Conservation (phyloP, 2,888 invertebrate genomes). For the Adelognathus sp. region DNA sequence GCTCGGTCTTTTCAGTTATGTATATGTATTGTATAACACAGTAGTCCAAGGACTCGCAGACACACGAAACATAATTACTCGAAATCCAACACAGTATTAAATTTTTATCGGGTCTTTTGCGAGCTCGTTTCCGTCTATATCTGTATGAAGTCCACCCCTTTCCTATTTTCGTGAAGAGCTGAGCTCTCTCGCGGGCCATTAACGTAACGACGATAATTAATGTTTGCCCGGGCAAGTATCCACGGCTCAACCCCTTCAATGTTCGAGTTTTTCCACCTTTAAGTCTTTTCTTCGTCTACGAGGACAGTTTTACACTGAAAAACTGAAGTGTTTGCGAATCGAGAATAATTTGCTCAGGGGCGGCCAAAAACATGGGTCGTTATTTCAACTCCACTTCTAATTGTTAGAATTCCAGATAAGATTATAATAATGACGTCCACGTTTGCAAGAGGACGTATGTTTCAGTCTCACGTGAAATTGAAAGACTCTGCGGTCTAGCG, state of each 20-base stretch:
- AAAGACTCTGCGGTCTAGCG: too few species aligned
- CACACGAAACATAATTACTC: conserved; percentile 76
- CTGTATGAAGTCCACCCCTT: not conserved
- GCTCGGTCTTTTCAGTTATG: not conserved
- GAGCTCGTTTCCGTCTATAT: not conserved
- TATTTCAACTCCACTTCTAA: too few species aligned
- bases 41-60: conserved; percentile 27
- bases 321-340: too few species aligned
- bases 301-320: too few species aligned
- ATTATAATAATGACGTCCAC: too few species aligned
- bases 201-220: conserved; percentile 70
- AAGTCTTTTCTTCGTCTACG: conserved; percentile 4
- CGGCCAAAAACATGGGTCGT: too few species aligned
- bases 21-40: conserved; percentile 2
- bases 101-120: conserved; percentile 69
- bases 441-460: too few species aligned
- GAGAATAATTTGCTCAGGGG: too few species aligned
- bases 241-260: conserved; percentile 5
- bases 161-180: too few species aligned
- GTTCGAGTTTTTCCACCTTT: not conserved
- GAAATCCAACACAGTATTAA: conserved; percentile 77
- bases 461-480: too few species aligned
- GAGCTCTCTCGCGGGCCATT: conserved; percentile 65
- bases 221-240: conserved; percentile 64
- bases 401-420: too few species aligned